Evolutionary conservation across 2,888 invertebrate genomes (phyloP), one percentile per base, ranked within the genome.

Genomic region (Vandiemenella viatica): DNA sequence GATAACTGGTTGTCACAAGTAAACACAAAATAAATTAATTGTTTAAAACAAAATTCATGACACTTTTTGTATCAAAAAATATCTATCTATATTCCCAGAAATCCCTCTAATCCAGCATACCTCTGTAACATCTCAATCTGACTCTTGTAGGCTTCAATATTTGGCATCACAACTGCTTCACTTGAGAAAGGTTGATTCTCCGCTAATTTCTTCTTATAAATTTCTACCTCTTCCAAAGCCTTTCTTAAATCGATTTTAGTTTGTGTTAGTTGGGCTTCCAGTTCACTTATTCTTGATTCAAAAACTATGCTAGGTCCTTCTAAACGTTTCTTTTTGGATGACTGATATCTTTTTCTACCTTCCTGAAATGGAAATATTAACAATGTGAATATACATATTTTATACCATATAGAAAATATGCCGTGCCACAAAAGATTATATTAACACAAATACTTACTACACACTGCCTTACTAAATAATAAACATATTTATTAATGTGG

Each of bases 261-360:
- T 62, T 88, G 87, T 6, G 83, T 79, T 41, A 88, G 65, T 58
- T 88, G 87, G 0, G 88, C 88, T 61, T 89, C 88, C 49, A 89
- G 63, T 60, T 89, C 88, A 3, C 86, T 82, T 46, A 88, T 87
- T 53, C 84, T 74, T 0, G 88, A 87, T 63, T 88, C 88, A 60
- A 83, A 86, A 18, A 88, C 80, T 50, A 87, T 86, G 55, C 77
- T 80, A 0, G 87, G 85, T 0, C 84, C 84, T 60, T 83, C 83
- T 10, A 83, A 65, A 1, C 48, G 51, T 18, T 55, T 53, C 49
- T 50, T 53, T 26, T 49, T 54, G 1, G 66, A 61, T 23, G 68
- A 66, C 23, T 67, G 51, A 4, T 52, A 59, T 16, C 49, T 52
- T 19, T 40, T 46, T 17, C 47, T 49, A 15, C 51, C 51, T 8